phyloP scores from a whole-genome alignment of 2,888 invertebrate genomes.

The Chrysomela aeneicollis region DNA sequence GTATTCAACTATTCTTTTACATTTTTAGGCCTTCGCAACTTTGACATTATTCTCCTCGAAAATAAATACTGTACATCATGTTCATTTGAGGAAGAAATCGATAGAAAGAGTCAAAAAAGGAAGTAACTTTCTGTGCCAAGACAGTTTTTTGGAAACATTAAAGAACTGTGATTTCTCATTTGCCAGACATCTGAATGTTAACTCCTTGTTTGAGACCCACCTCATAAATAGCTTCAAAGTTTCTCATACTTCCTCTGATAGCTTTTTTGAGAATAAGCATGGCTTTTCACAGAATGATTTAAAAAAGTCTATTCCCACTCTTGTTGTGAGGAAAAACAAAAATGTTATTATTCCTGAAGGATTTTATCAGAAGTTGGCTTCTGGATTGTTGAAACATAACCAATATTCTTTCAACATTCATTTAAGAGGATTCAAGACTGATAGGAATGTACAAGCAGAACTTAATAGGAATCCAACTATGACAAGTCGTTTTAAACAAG shows the following conservation, averaged over 20 bases:
- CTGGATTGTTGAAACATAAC: conserved; percentile 51
- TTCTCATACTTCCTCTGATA: conserved; percentile 59
- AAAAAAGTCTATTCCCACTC: conserved; percentile 49
- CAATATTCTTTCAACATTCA: conserved; percentile 63
- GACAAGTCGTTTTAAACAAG: conserved; percentile 71
- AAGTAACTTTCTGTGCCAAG: conserved; percentile 56
- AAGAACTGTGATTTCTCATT: conserved; percentile 59
- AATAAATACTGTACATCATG: conserved; percentile 58
- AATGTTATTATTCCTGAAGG: conserved; percentile 47
- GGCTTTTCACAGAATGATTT: conserved; percentile 55
- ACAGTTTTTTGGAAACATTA: conserved; percentile 61
- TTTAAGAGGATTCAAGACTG: conserved; percentile 81
- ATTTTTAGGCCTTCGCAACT: conserved; percentile 41
- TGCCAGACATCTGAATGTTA: conserved; percentile 54
- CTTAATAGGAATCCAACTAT: conserved; percentile 75
- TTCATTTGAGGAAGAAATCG: conserved; percentile 56
- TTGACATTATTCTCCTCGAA: conserved; percentile 58
- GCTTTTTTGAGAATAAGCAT: conserved; percentile 62
- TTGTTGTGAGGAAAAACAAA: conserved; percentile 49
- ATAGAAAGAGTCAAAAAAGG: conserved; percentile 49
- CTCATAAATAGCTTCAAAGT: conserved; percentile 56
- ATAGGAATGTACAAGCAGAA: conserved; percentile 75
- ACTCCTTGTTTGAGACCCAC: conserved; percentile 52
- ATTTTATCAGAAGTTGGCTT: conserved; percentile 53
- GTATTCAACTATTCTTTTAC: conserved; percentile 10